A percentile compares a stretch with the other conserved stretches of the same genome.
Evolutionary conservation across 2,113 vertebrate genomes (phyloP).

Genomic region (Turdus rufiventris): DNA sequence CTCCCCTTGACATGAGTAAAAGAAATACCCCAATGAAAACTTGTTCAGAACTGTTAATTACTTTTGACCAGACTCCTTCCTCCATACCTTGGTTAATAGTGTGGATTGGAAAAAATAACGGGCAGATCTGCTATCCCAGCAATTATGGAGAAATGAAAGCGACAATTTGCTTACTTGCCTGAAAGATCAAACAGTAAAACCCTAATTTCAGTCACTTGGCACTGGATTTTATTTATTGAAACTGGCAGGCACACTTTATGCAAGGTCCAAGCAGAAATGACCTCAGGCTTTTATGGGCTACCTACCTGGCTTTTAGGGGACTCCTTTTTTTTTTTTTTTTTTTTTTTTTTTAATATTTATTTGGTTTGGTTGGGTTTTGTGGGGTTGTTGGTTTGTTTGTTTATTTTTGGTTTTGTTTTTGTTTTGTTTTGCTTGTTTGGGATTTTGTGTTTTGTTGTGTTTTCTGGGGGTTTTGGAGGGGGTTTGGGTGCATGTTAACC

Average conservation of each 20-base stretch:
- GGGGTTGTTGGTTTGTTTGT: no score
- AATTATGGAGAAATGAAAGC: conserved; percentile 57
- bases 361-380: no score
- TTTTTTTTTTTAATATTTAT: no score
- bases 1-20: conserved; percentile 38
- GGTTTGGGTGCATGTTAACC: neutral
- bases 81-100: conserved; percentile 8
- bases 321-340: no score
- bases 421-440: no score
- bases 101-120: conserved; percentile 20
- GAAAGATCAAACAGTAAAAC: conserved; percentile 57
- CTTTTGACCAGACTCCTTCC: conserved; percentile 24
- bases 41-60: conserved; percentile 48
- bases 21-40: conserved; percentile 38
- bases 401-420: no score
- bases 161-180: conserved; percentile 69
- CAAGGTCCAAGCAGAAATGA: conserved; percentile 34
- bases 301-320: neutral
- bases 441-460: neutral
- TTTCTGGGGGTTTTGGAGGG: neutral
- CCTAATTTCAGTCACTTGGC: conserved; percentile 51
- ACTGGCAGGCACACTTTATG: conserved; percentile 45
- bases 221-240: conserved; percentile 50
- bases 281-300: conserved; percentile 12
- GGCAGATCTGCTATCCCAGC: conserved; percentile 45